Evolutionary conservation across 2,888 invertebrate species (phyloP).

Genomic region (Acleris cristana): DNA sequence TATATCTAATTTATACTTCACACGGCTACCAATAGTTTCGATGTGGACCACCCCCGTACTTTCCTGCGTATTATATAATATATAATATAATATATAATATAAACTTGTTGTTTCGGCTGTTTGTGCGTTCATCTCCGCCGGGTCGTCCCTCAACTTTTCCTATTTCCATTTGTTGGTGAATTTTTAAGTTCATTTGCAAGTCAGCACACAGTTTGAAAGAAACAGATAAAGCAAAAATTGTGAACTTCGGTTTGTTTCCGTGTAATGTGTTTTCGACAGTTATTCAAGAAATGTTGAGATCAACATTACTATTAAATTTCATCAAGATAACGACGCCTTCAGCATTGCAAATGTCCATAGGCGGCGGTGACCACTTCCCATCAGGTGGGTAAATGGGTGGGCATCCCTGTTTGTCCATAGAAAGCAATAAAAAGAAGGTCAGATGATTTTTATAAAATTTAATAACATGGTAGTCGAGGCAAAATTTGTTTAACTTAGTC

Average conservation of each 20-base stretch:
- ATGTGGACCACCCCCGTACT: not conserved
- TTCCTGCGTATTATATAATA: constrained; percentile 12
- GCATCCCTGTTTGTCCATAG: too few relatives aligned
- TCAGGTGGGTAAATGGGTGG: too few relatives aligned
- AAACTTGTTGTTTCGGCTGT: constrained; percentile 24
- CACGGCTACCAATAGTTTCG: constrained; percentile 4
- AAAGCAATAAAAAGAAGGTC: too few relatives aligned
- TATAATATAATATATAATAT: not conserved
- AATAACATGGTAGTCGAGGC: too few relatives aligned
- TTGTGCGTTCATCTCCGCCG: constrained; percentile 30
- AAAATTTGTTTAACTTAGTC: too few relatives aligned
- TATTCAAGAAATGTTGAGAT: too few relatives aligned
- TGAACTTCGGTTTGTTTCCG: not conserved
- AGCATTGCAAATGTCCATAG: too few relatives aligned
- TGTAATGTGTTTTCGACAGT: not conserved
- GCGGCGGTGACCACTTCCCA: too few relatives aligned
- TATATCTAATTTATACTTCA: too few relatives aligned
- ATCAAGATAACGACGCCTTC: too few relatives aligned
- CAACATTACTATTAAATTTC: too few relatives aligned
- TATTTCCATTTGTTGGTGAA: constrained; percentile 34
- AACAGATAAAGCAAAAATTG: not conserved
- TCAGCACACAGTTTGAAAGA: not conserved
- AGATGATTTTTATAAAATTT: too few relatives aligned
- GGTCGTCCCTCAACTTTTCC: constrained; percentile 27
- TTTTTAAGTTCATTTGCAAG: constrained; percentile 37